These are phyloP conservation scores for Leucophenga maculata DNA, from an alignment of 2,888 invertebrate genomes.

Conservation along the genomic window DNA sequence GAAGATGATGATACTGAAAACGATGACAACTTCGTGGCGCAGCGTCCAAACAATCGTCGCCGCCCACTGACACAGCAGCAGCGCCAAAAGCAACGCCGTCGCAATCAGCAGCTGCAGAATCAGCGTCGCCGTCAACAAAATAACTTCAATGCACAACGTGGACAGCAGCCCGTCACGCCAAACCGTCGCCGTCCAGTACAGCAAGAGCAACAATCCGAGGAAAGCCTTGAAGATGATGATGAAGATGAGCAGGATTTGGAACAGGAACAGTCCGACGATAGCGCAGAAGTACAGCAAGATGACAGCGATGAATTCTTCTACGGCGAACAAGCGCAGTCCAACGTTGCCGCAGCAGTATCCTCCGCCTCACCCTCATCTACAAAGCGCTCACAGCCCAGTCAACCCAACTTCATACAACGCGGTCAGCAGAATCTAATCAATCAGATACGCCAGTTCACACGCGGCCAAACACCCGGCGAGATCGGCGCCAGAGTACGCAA, in stretches of 20 bases:
- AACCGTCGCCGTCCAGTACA: constrained; percentile 34
- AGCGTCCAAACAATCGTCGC: constrained; percentile 37
- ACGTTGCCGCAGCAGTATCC: not conserved
- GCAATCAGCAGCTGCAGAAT: constrained; percentile 14
- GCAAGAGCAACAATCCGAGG: constrained; percentile 39
- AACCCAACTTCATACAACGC: constrained; percentile 56
- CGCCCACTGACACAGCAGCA: constrained; percentile 26
- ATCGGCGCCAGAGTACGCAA: constrained; percentile 43
- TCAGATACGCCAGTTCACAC: constrained; percentile 60
- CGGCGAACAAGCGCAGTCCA: not conserved
- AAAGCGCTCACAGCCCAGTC: constrained; percentile 39
- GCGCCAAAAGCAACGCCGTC: constrained; percentile 16
- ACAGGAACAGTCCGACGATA: constrained; percentile 21
- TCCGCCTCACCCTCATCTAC: constrained; percentile 12
- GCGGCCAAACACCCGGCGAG: constrained; percentile 54
- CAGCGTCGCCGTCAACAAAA: constrained; percentile 28
- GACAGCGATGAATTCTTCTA: constrained; percentile 24
- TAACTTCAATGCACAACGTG: not conserved
- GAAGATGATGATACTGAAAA: constrained; percentile 41
- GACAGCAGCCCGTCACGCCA: constrained; percentile 8
- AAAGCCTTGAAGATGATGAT: constrained; percentile 41
- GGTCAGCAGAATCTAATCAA: constrained; percentile 61
- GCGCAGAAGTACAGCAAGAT: constrained; percentile 18
- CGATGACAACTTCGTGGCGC: constrained; percentile 33
- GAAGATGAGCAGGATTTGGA: constrained; percentile 37